A percentile compares a stretch with the other conserved stretches of the same genome.
Conservation (phyloP, 1,140 invertebrate genomes). For the Aphidius ervi region DNA sequence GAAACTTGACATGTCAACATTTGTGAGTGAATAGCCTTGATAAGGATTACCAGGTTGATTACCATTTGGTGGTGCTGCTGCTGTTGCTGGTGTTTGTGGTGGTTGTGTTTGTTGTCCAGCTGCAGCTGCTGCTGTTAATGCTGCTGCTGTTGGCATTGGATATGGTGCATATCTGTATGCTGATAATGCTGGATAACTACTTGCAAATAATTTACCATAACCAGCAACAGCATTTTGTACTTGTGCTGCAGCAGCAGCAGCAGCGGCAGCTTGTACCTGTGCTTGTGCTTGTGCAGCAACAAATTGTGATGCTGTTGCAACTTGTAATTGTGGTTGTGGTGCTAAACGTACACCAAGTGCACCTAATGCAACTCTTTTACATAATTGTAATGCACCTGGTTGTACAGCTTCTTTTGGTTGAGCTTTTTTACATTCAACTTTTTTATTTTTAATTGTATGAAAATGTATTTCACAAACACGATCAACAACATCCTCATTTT, state of each 20-base stretch:
- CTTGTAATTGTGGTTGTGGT: constrained; percentile 55
- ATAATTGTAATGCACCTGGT: constrained; percentile 64
- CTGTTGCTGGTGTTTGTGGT: constrained; percentile 50
- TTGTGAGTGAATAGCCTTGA: constrained; percentile 77
- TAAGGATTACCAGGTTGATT: constrained; percentile 66
- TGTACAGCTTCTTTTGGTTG: constrained; percentile 88
- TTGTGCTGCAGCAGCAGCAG: constrained; percentile 57
- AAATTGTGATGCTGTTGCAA: constrained; percentile 53
- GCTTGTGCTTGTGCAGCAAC: constrained; percentile 56
- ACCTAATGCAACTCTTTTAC: constrained; percentile 69
- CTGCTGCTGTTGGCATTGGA: constrained; percentile 60
- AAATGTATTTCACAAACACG: constrained; percentile 89
- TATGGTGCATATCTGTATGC: constrained; percentile 72
- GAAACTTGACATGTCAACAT: constrained; percentile 87
- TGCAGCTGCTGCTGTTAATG: constrained; percentile 56
- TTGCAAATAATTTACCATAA: constrained; percentile 67
- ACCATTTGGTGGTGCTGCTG: constrained; percentile 45
- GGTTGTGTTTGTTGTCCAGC: constrained; percentile 52
- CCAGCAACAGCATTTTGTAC: constrained; percentile 60
- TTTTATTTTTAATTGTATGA: constrained; percentile 90
- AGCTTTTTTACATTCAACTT: constrained; percentile 89
- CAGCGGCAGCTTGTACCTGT: constrained; percentile 58
- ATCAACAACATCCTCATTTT: constrained; percentile 86
- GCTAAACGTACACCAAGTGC: constrained; percentile 64
- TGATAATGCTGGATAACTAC: constrained; percentile 55